Conservation (phyloP, 2,888 invertebrate species). For the Synergus laeviventris region DNA sequence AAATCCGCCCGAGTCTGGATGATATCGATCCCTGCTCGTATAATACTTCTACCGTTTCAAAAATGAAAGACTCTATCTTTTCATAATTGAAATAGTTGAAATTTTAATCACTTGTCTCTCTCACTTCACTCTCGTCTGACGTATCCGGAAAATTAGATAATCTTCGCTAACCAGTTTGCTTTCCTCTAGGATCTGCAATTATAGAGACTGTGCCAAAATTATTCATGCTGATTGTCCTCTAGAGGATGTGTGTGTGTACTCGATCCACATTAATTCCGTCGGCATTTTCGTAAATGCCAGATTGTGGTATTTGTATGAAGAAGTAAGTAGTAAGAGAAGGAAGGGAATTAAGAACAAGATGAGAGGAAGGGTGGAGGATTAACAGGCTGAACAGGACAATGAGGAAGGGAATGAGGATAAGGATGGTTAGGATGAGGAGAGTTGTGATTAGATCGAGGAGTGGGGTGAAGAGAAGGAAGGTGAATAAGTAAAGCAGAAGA, state of each 20-base stretch:
- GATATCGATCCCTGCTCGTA: conserved; percentile 52
- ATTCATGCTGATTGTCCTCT: not conserved
- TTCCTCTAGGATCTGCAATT: conserved; percentile 3
- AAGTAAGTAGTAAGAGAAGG: no score
- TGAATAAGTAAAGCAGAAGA: no score
- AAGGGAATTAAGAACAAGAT: no score
- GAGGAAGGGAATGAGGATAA: no score
- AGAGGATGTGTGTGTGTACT: not conserved
- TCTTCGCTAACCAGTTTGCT: conserved; percentile 18
- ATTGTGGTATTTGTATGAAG: not conserved
- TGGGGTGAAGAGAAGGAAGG: no score
- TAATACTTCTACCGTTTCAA: conserved; percentile 46
- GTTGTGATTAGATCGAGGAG: no score
- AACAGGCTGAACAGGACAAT: no score
- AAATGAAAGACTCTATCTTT: not conserved
- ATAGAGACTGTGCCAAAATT: conserved; percentile 9
- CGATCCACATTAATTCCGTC: not conserved
- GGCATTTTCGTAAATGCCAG: not conserved
- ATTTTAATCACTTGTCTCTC: not conserved
- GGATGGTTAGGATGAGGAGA: no score
- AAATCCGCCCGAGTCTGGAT: conserved; percentile 46
- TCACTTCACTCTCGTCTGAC: not conserved
- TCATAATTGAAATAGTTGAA: not conserved
- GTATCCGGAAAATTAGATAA: conserved; percentile 12
- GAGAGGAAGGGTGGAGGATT: no score